These are phyloP conservation scores for Saccostrea cuccullata DNA, from an alignment of 1,140 invertebrate genomes.

Conservation along the genomic window DNA sequence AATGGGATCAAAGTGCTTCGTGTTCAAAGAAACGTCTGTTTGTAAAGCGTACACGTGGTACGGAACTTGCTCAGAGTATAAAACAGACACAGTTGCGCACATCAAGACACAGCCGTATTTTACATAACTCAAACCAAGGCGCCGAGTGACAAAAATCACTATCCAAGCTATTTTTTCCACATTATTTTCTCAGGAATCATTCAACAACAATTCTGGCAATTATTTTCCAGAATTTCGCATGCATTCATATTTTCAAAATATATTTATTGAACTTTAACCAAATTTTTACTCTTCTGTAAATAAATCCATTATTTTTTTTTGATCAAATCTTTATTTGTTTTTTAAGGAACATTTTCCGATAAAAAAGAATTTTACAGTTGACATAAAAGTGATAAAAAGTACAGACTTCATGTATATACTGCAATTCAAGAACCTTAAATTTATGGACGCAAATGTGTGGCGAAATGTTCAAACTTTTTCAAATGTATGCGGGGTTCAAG, in stretches of 20 bases:
- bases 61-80: conserved; percentile 85
- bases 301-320: neutral
- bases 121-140: neutral
- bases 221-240: neutral
- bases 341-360: neutral
- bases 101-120: conserved; percentile 52
- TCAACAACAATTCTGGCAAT: neutral
- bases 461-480: no score
- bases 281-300: neutral
- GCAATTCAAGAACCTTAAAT: neutral
- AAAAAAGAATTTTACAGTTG: neutral
- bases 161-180: neutral
- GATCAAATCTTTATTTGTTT: neutral
- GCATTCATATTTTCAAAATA: neutral
- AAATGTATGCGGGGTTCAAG: no score
- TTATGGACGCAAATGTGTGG: no score
- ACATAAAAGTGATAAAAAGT: neutral
- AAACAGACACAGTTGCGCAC: conserved; percentile 35
- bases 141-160: neutral
- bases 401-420: neutral
- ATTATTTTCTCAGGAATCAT: conserved; percentile 10
- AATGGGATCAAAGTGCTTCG: conserved; percentile 93
- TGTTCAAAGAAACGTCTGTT: conserved; percentile 86
- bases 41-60: conserved; percentile 88
- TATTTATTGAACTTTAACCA: neutral